These are phyloP conservation scores for Brachionus plicatilis DNA, from an alignment of 1,140 invertebrate genomes.

Conservation along the genomic window DNA sequence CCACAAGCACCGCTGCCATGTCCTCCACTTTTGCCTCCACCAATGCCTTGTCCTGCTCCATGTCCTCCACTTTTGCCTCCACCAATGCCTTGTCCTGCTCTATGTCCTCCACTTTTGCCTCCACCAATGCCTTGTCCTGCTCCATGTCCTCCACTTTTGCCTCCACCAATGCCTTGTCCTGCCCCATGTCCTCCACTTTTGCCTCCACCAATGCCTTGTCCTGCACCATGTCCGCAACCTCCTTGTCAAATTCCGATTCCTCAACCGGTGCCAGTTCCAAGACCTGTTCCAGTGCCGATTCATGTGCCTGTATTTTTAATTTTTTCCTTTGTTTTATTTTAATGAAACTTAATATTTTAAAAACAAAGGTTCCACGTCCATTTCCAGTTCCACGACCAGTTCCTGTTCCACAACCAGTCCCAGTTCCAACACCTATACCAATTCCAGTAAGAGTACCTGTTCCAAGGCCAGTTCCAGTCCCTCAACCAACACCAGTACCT, in stretches of 20 bases:
- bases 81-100: too few relatives aligned
- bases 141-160: neutral
- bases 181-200: neutral
- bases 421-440: neutral
- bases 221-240: neutral
- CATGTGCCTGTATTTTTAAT: neutral
- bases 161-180: neutral
- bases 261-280: neutral
- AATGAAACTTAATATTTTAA: neutral
- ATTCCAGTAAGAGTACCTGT: slow-evolving; percentile 1
- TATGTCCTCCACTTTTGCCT: too few relatives aligned
- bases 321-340: neutral
- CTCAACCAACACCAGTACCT: neutral
- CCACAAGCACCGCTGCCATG: neutral
- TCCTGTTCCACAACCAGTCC: neutral
- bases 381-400: neutral
- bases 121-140: neutral
- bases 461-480: neutral
- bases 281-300: neutral
- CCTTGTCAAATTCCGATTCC: neutral
- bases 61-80: too few relatives aligned
- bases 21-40: neutral
- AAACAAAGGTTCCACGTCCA: neutral
- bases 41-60: neutral
- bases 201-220: neutral